phyloP scores from a whole-genome alignment of 2,888 invertebrate genomes.

The Spodoptera picta region DNA sequence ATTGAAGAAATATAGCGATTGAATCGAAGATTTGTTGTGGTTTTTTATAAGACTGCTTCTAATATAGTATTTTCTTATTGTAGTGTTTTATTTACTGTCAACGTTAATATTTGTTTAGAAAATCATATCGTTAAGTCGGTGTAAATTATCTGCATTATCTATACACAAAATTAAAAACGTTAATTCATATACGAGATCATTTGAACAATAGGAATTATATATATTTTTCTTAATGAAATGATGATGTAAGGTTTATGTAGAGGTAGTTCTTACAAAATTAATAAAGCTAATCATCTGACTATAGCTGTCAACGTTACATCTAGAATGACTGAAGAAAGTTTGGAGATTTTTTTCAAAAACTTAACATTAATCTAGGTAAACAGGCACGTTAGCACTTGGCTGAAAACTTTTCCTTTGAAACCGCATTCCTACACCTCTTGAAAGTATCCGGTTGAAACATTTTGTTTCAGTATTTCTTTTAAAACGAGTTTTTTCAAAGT shows the following conservation, averaged over 20 bases:
- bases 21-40: not conserved
- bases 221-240: too few species aligned
- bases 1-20: not conserved
- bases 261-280: too few species aligned
- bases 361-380: not conserved
- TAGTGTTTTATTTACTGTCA: too few species aligned
- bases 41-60: too few species aligned
- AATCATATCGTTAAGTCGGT: too few species aligned
- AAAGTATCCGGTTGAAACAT: conserved; percentile 45
- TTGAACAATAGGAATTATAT: too few species aligned
- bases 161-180: too few species aligned
- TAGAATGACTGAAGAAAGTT: not conserved
- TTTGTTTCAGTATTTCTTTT: conserved; percentile 54
- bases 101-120: too few species aligned
- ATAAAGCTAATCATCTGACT: not conserved
- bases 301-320: not conserved
- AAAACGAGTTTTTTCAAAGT: conserved; percentile 43
- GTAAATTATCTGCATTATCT: too few species aligned
- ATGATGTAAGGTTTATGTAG: too few species aligned
- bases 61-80: too few species aligned
- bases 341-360: not conserved
- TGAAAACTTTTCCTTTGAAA: conserved; percentile 35
- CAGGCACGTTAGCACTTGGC: not conserved
- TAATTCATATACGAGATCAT: too few species aligned
- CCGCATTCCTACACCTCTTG: conserved; percentile 50